Base-by-base conservation (phyloP, 2,888 invertebrate species). In the Dryadula phaetusa region DNA sequence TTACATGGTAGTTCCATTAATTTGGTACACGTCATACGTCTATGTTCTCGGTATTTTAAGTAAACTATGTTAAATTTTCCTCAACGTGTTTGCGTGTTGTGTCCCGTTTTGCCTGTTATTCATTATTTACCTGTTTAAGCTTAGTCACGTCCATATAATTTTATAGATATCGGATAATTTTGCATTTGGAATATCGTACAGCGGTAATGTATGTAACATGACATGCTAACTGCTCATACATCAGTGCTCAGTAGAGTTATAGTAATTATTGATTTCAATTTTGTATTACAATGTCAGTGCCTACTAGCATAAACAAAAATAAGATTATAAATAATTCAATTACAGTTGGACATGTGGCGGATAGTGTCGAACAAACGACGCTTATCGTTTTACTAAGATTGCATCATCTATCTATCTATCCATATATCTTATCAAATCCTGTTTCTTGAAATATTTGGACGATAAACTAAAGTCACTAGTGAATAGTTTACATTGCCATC, bases 401-500 rank as follows among this genome's bases (percentile, higher is more conserved):
- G 58, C 63, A 42, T 64, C 52, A 60, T n/a, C 2, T 28, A n/a
- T n/a, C n/a, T n/a, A n/a, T n/a, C n/a, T n/a, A n/a, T n/a, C n/a
- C n/a, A n/a, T n/a, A n/a, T 63, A 63, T 56, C 62, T 63, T 67
- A 67, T 67, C 63, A 46, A 34, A 44, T 67, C 49, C 47, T 28
- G n/a, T 56, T 42, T 40, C 34, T 60, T 18, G 25, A 52, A 56
- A 60, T 63, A 46, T 67, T 63, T 64, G 49, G 18, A 22, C 32
- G 49, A 60, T 60, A 67, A 49, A 20, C 25, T 58, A 22, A 32
- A 47, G 25, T 25, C 32, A 46, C 44, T 46, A 32, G 32, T 44
- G 20, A 3, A 32, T 44, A 32, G 46, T 60, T 44, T 28, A 46
- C 28, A 18, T 20, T 32, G 32, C 16, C 32, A 60, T 46, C 14